Base-by-base conservation (phyloP, 2,888 invertebrate genomes). In the Congeria kusceri region DNA sequence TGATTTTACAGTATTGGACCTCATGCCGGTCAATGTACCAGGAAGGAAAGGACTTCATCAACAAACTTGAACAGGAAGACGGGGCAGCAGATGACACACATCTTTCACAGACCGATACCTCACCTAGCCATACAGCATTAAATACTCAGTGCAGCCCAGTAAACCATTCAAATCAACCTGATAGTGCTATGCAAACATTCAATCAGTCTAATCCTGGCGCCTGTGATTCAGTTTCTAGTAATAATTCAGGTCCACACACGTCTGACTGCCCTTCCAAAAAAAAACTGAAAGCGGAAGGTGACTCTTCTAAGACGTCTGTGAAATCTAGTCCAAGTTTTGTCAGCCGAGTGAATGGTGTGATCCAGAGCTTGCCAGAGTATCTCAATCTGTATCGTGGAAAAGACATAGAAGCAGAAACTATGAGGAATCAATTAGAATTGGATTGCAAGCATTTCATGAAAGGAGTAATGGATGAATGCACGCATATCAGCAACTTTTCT, bases 401-500 rank as follows among this genome's bases (percentile, higher is more conserved):
- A 15, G 9, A 47, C 7, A 62, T 53, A 25, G n/a, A 9, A n/a
- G 27, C 58, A 15, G 32, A 75, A 29, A 47, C n/a, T 4, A 65
- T 58, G 15, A 39, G 23, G 25, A 20, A 28, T 11, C 68, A 70
- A 57, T 29, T 80, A 3, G 53, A 67, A 39, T 23, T 58, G 23
- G 79, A 80, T 59, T 80, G 71, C 49, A 75, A 59, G 69, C 96
- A 97, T 94, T 98, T 99, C 92, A 99, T 99, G 99, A 95, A 97
- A 63, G 98, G 98, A 0, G 96, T 99, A 86, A 99, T 99, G 99
- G 99, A 99, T 92, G 98, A 99, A 93, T 99, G 98, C 93, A 99
- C 99, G 0, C 98, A 99, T 94, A 94, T 99, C 53, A 97, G 96
- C 85, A 98, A 99, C 94, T 99, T 98, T 92, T 96, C 97, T 1